phyloP scores from a whole-genome alignment of 2,888 invertebrate species.

The Spatulosminthurus flaviceps region DNA sequence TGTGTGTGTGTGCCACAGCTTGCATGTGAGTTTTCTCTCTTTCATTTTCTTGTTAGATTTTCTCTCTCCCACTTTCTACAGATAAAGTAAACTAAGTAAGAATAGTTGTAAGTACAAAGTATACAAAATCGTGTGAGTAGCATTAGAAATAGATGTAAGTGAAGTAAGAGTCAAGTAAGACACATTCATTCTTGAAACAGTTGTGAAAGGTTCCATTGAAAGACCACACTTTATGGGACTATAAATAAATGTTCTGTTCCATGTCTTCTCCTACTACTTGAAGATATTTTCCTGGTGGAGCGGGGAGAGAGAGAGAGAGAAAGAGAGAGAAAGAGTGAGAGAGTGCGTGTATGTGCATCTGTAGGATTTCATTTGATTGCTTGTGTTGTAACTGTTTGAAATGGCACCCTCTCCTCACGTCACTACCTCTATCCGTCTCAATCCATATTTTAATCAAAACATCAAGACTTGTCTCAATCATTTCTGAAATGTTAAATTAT shows the following conservation, averaged over 20 bases:
- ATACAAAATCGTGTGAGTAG: not conserved
- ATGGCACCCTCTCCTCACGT: conserved; percentile 6
- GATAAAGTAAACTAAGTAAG: not conserved
- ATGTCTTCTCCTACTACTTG: not conserved
- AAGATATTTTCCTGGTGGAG: no score
- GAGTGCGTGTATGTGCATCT: no score
- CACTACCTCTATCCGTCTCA: not conserved
- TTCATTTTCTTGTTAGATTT: not conserved
- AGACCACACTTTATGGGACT: not conserved
- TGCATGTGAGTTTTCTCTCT: not conserved
- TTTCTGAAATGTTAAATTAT: conserved; percentile 29
- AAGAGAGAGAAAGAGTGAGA: no score
- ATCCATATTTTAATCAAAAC: conserved; percentile 40
- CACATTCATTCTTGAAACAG: conserved; percentile 4
- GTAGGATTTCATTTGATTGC: conserved; percentile 16
- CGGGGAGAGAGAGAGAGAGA: no score
- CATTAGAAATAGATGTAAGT: not conserved
- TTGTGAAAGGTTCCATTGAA: not conserved
- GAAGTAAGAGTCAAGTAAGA: not conserved
- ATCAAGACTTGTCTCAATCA: conserved; percentile 26
- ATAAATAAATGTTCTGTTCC: not conserved
- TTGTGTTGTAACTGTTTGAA: conserved; percentile 35
- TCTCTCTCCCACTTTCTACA: no score
- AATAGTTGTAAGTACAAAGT: no score
- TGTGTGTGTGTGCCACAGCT: not conserved